Base-by-base conservation (phyloP, 1,140 invertebrate species). In the Dolichoris vasculosae region DNA sequence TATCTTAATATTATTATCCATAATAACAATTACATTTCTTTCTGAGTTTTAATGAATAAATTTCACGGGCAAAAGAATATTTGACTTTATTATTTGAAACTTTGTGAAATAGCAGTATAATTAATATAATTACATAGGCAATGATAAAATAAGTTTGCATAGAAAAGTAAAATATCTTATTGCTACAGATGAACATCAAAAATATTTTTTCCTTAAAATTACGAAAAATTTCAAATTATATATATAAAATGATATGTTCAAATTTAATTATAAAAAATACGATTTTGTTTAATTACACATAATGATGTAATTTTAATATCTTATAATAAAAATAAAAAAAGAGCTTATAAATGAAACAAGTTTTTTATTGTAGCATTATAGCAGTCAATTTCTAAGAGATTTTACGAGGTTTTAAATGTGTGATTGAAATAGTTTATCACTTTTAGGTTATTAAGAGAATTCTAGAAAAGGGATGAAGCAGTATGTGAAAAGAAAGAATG, bases 331-430 rank as follows among this genome's bases (percentile, higher is more conserved):
- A 51, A 51, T 17, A 51, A 23, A 3, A 0, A 26, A 59, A 59
- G 20, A 6, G 64, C 38, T 71, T 20, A 71, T 55, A 71, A 82
- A 82, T 82, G 35, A 55, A 82, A 73, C 67, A 82, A 82, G 17
- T 69, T 51, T 55, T 71, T 51, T 9, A 30, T 35, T 55, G 76
- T n/a, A 78, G 15, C 17, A 38, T 23, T 15, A 26, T 20, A 26
- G 23, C 63, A 67, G 80, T 35, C 30, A 82, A 15, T 35, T 35
- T 32, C 38, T 35, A n/a, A n/a, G 63, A 63, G 63, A 79, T 71
- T 76, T 81, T 48, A 81, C 51, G 35, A 85, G 84, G 59, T 26
- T 81, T 11, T 81, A 64, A 85, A 85, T 73, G 75, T 76, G 30
- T 6, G 13, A 83, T 32, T 17, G 46, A 79, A 46, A 40, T 26